Conservation (phyloP, 2,888 invertebrate genomes). For the Colostygia pectinataria region DNA sequence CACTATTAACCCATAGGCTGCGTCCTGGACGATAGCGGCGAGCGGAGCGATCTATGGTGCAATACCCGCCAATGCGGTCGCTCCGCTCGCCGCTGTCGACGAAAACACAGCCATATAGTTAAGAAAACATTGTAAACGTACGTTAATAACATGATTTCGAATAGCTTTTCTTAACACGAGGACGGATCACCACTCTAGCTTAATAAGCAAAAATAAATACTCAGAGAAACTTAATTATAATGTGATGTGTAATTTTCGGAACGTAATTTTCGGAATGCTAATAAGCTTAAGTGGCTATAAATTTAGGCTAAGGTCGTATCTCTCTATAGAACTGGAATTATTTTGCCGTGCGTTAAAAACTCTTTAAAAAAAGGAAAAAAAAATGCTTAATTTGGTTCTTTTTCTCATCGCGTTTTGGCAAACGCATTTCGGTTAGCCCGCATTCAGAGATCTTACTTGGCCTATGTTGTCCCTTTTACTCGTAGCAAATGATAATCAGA, state of each 20-base stretch:
- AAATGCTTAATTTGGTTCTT: constrained; percentile 31
- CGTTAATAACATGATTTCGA: constrained; percentile 1
- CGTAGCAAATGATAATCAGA: not conserved
- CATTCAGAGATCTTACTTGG: constrained; percentile 6
- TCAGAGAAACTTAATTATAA: constrained; percentile 49
- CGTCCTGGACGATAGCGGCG: too few relatives aligned
- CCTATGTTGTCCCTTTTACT: constrained; percentile 1
- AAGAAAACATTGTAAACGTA: constrained; percentile 6
- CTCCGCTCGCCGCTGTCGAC: too few relatives aligned
- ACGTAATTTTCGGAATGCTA: constrained; percentile 68
- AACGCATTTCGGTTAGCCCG: constrained; percentile 20
- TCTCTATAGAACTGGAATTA: constrained; percentile 45
- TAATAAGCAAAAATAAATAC: constrained; percentile 62
- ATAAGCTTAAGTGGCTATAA: constrained; percentile 73
- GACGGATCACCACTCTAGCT: constrained; percentile 52
- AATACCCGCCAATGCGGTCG: too few relatives aligned
- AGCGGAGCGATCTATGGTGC: too few relatives aligned
- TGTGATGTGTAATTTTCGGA: constrained; percentile 62
- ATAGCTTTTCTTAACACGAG: constrained; percentile 39
- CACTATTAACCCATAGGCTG: too few relatives aligned
- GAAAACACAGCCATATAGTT: not conserved
- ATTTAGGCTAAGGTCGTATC: constrained; percentile 70
- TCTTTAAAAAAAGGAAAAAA: constrained; percentile 16
- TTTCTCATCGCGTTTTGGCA: constrained; percentile 26
- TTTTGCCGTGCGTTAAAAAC: constrained; percentile 32